Evolutionary conservation across 2,113 vertebrate genomes (phyloP).

Genomic region (Gopherus evgoodei): DNA sequence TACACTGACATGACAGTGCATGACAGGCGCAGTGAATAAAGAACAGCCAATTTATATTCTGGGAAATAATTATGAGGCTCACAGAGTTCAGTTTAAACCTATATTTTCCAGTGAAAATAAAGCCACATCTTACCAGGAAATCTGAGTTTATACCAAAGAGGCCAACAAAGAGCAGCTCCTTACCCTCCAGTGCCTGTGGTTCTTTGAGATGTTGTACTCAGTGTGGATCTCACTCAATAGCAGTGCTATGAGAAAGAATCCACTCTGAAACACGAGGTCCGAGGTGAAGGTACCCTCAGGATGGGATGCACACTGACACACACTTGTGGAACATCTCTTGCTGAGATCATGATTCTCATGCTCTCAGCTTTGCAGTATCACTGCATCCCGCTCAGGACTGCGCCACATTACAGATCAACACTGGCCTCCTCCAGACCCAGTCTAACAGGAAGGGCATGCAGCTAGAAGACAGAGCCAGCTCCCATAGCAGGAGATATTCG

Average conservation of each 20-base stretch:
- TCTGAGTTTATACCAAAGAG: not conserved
- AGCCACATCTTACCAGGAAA: fast-evolving
- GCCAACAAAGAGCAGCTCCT: not conserved
- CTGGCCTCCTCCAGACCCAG: not conserved
- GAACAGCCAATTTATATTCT: not conserved
- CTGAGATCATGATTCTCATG: too few species aligned
- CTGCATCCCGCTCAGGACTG: not conserved
- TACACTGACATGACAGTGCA: not conserved
- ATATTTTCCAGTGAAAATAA: not conserved
- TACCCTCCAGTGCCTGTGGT: not conserved
- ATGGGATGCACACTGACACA: not conserved
- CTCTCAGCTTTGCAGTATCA: not conserved
- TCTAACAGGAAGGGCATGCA: not conserved
- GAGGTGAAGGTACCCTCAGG: not conserved
- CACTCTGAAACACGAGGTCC: not conserved
- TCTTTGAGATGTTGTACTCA: not conserved
- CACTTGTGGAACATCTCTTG: too few species aligned
- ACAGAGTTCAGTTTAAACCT: not conserved
- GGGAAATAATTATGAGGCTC: not conserved
- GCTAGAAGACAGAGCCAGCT: not conserved
- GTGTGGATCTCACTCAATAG: not conserved
- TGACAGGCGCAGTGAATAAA: not conserved
- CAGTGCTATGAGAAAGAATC: not conserved
- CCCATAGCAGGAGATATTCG: not conserved
- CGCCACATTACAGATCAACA: not conserved